phyloP scores from a whole-genome alignment of 2,113 vertebrate species.

The Macquaria australasica region DNA sequence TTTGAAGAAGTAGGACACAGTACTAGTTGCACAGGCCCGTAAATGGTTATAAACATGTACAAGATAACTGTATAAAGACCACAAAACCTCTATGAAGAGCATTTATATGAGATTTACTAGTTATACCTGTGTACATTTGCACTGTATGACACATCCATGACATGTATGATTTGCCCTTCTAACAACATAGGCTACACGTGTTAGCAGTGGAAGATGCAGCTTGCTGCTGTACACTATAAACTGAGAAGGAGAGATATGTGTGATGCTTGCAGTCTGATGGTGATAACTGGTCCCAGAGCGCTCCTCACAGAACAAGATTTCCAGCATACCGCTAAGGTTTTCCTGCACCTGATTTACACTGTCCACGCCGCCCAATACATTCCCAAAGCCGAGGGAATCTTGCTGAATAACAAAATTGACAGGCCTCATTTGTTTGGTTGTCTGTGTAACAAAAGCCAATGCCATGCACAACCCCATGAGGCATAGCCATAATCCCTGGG shows the following conservation, averaged over 20 bases:
- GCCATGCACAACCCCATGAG: constrained; percentile 40
- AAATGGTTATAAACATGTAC: neutral
- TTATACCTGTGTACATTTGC: neutral
- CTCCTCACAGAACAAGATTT: constrained; percentile 41
- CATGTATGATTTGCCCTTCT: neutral
- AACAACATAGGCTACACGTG: neutral
- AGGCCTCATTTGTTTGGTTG: constrained; percentile 67
- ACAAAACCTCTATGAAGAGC: neutral
- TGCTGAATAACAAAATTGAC: constrained; percentile 64
- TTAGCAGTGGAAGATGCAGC: neutral
- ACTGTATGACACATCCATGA: neutral
- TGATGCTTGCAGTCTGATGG: constrained; percentile 31
- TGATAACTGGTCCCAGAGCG: constrained; percentile 51
- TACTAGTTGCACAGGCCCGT: no score
- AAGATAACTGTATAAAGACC: no score
- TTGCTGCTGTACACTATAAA: neutral
- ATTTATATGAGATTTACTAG: neutral
- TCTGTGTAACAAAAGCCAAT: constrained; percentile 55
- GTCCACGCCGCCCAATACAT: constrained; percentile 2
- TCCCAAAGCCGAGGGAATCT: constrained; percentile 36
- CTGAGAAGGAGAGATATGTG: neutral
- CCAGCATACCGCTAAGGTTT: constrained; percentile 16
- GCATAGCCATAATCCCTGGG: constrained; percentile 58
- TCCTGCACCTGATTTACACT: constrained; percentile 59
- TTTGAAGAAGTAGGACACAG: neutral